A percentile compares a stretch with the other conserved stretches of the same genome.
Conservation (phyloP, 1,140 invertebrate species). For the Drosophila miranda region DNA sequence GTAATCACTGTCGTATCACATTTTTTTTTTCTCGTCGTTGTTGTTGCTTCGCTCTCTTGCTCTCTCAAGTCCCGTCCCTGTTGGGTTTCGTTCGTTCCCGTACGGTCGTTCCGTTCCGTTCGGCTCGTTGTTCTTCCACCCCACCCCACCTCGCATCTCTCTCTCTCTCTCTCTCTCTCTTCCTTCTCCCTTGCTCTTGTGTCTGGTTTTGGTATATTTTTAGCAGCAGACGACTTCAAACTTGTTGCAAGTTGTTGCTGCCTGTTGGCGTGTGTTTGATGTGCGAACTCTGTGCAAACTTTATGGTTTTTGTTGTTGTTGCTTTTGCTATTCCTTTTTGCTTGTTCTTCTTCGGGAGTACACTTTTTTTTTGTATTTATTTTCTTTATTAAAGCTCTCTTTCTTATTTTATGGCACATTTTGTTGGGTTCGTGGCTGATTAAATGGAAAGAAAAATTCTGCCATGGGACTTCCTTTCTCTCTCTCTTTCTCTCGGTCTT, state of each 20-base stretch:
- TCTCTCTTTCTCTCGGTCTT: too few species aligned
- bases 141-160: background rate
- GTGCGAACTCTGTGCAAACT: slow-evolving; percentile 57
- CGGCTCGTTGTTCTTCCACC: background rate
- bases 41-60: background rate
- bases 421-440: slow-evolving; percentile 26
- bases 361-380: background rate
- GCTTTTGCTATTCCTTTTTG: slow-evolving; percentile 4
- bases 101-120: slow-evolving; percentile 1
- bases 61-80: too few species aligned
- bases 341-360: slow-evolving; percentile 1
- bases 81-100: too few species aligned
- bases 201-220: slow-evolving; percentile 63
- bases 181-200: background rate
- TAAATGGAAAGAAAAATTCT: slow-evolving; percentile 51
- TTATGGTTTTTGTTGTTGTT: slow-evolving; percentile 21
- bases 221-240: slow-evolving; percentile 65
- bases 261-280: slow-evolving; percentile 57
- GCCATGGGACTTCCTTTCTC: slow-evolving; percentile 20
- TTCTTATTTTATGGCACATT: slow-evolving; percentile 37
- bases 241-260: slow-evolving; percentile 71
- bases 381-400: slow-evolving; percentile 38
- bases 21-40: slow-evolving; percentile 43
- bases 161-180: background rate
- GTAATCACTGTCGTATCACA: slow-evolving; percentile 80